These are phyloP conservation scores for Amorpha juglandis DNA, from an alignment of 2,888 invertebrate species.

Conservation along the genomic window DNA sequence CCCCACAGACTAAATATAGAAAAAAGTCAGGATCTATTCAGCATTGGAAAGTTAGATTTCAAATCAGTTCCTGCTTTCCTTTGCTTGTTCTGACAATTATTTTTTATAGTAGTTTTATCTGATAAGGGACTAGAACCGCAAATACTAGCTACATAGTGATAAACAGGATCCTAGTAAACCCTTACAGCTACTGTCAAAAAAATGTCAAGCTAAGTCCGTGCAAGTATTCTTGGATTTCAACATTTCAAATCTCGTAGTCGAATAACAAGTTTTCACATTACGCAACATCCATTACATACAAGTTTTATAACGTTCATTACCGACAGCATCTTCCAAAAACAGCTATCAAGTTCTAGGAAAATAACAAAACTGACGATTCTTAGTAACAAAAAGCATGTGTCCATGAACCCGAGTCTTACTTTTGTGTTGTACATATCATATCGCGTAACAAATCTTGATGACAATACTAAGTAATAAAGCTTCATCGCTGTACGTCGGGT, in stretches of 20 bases:
- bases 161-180: neutral
- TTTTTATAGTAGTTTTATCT: too few species aligned
- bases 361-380: conserved; percentile 18
- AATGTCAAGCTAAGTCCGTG: neutral
- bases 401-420: conserved; percentile 59
- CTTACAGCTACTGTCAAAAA: neutral
- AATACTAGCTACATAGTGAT: neutral
- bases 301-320: conserved; percentile 17
- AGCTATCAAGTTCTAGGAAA: conserved; percentile 28
- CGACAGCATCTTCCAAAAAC: conserved; percentile 24
- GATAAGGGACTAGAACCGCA: too few species aligned
- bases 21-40: conserved; percentile 38
- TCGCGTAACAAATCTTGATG: conserved; percentile 69
- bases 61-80: neutral
- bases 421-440: conserved; percentile 62
- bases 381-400: conserved; percentile 35
- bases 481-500: conserved; percentile 45
- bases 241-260: conserved; percentile 19
- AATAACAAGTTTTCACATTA: conserved; percentile 29
- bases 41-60: neutral
- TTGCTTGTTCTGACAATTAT: neutral
- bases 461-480: conserved; percentile 70
- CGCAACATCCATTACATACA: conserved; percentile 18
- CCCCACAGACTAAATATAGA: conserved; percentile 36
- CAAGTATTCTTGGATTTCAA: neutral